A percentile compares a stretch with the other conserved stretches of the same genome.
Conservation (phyloP, 1,140 invertebrate genomes). For the Anastatus disparis region DNA sequence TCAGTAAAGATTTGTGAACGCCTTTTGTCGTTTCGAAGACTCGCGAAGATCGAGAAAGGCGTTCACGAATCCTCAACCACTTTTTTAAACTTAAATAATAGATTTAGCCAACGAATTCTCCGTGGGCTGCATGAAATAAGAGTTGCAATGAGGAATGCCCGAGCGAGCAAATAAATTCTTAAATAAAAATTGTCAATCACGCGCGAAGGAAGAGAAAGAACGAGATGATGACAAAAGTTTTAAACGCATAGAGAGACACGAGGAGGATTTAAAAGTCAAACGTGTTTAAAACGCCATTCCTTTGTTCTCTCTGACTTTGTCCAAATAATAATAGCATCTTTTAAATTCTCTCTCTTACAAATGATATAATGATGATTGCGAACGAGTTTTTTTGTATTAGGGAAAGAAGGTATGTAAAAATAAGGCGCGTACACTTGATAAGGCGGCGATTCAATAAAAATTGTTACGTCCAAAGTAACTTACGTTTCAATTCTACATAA, state of each 20-base stretch:
- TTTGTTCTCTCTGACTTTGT: neutral
- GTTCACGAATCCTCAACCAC: slow-evolving; percentile 16
- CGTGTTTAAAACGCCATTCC: slow-evolving; percentile 3
- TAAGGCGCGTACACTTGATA: slow-evolving; percentile 38
- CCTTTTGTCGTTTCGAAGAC: slow-evolving; percentile 11
- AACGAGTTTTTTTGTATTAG: slow-evolving; percentile 5
- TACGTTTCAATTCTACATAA: slow-evolving; percentile 40
- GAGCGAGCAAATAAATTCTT: slow-evolving; percentile 22
- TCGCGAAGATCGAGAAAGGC: slow-evolving; percentile 26
- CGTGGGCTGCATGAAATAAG: slow-evolving; percentile 50
- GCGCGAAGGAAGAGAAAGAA: slow-evolving; percentile 36
- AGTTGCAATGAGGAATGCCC: slow-evolving; percentile 55
- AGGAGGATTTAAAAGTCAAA: slow-evolving; percentile 22
- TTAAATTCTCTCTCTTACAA: neutral
- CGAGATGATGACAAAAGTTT: slow-evolving; percentile 26
- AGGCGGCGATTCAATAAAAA: slow-evolving; percentile 37
- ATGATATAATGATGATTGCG: slow-evolving; percentile 20
- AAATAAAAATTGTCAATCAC: slow-evolving; percentile 35
- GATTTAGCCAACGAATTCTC: slow-evolving; percentile 56
- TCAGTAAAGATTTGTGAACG: slow-evolving; percentile 34
- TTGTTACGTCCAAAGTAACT: slow-evolving; percentile 38
- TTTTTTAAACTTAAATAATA: slow-evolving; percentile 57
- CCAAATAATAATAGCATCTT: neutral
- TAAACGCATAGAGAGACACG: slow-evolving; percentile 34
- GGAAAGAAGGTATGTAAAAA: slow-evolving; percentile 29